A percentile compares a stretch with the other conserved stretches of the same genome.
These are phyloP conservation scores for Hyperoplus lanceolatus DNA, from an alignment of 2,797 vertebrate genomes.

Conservation along the genomic window DNA sequence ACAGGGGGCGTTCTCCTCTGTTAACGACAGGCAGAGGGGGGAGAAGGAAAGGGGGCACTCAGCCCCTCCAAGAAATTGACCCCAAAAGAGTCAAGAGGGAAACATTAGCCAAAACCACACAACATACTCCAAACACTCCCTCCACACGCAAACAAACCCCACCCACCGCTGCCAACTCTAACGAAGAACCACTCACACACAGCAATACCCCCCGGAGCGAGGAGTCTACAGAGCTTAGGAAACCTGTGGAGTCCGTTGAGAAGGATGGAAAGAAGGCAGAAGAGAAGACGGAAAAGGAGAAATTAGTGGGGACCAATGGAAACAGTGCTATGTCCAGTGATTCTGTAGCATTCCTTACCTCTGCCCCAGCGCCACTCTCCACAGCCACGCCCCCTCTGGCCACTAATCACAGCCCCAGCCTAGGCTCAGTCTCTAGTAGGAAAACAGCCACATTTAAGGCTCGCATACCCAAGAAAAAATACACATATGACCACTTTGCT, in stretches of 20 bases:
- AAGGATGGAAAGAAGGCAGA: conserved; percentile 58
- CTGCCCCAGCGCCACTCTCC: conserved; percentile 59
- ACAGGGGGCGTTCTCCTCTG: conserved; percentile 84
- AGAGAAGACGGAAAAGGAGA: conserved; percentile 70
- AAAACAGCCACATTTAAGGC: conserved; percentile 95
- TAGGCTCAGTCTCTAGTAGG: conserved; percentile 86
- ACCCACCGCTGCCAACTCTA: conserved; percentile 58
- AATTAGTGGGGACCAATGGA: conserved; percentile 65
- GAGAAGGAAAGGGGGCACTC: conserved; percentile 78
- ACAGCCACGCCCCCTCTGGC: conserved; percentile 49
- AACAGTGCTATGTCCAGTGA: conserved; percentile 55
- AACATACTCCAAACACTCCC: conserved; percentile 66
- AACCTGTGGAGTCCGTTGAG: conserved; percentile 68
- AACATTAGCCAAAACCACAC: conserved; percentile 70
- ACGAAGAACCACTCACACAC: conserved; percentile 72
- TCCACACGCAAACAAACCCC: conserved; percentile 72
- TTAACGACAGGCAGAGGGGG: conserved; percentile 88
- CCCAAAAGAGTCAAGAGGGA: conserved; percentile 80
- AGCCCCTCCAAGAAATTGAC: conserved; percentile 81
- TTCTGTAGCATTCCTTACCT: conserved; percentile 70
- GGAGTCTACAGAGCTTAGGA: conserved; percentile 70
- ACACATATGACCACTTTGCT: conserved; percentile 87
- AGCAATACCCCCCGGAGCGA: conserved; percentile 67
- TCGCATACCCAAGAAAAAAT: conserved; percentile 90
- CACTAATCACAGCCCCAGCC: conserved; percentile 75